These are phyloP conservation scores for Plagodis pulveraria DNA, from an alignment of 2,888 invertebrate species.

Conservation along the genomic window DNA sequence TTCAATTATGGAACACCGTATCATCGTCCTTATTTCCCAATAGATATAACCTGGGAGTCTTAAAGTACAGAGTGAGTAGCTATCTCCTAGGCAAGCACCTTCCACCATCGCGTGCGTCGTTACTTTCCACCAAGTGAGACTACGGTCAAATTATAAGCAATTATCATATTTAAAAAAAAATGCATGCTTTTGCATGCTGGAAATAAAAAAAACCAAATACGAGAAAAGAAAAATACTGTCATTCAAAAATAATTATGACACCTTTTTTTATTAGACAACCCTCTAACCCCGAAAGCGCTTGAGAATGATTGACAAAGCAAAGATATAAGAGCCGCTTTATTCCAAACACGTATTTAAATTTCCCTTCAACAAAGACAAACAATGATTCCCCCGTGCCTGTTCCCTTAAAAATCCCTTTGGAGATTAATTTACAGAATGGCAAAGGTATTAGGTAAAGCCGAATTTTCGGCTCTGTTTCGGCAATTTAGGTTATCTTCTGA, in stretches of 20 bases:
- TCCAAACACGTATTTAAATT: conserved; percentile 35
- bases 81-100: too few relatives aligned
- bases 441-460: conserved; percentile 8
- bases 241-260: background rate
- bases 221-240: background rate
- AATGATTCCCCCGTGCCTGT: conserved; percentile 20
- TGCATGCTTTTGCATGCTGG: too few relatives aligned
- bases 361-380: conserved; percentile 28
- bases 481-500: conserved; percentile 3
- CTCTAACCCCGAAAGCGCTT: conserved; percentile 12
- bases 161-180: too few relatives aligned
- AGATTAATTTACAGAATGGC: conserved; percentile 21
- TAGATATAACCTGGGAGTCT: too few relatives aligned
- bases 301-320: conserved; percentile 20
- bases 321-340: conserved; percentile 19
- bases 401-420: conserved; percentile 22
- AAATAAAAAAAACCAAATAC: too few relatives aligned
- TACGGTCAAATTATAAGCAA: too few relatives aligned
- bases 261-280: conserved; percentile 12
- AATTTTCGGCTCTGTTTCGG: conserved; percentile 19
- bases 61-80: too few relatives aligned
- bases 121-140: too few relatives aligned
- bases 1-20: too few relatives aligned
- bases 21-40: too few relatives aligned
- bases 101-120: too few relatives aligned